Percentiles rank a stretch among this genome's conserved stretches.
Conservation (phyloP, 2,113 vertebrate genomes). For the Albula glossodonta region DNA sequence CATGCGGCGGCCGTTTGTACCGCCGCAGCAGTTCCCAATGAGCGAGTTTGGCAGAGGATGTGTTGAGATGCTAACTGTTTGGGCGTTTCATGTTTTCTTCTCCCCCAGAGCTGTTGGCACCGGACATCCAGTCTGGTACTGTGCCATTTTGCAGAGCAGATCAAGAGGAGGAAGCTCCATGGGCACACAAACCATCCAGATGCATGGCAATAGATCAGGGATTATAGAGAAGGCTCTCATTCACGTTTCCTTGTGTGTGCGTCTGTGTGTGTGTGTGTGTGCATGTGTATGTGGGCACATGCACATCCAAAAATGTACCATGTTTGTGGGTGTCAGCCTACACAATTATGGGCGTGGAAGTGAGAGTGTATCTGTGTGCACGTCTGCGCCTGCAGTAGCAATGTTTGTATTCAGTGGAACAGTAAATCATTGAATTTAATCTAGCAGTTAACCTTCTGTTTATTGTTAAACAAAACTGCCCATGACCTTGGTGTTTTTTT, state of each 20-base stretch:
- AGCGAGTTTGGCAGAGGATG: conserved; percentile 15
- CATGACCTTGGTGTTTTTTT: conserved; percentile 35
- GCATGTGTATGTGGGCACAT: neutral
- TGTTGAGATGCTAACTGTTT: conserved; percentile 2
- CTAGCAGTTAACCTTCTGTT: conserved; percentile 49
- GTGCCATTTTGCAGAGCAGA: conserved; percentile 17
- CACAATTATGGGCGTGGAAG: neutral
- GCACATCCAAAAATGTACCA: no score
- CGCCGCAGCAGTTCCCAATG: neutral
- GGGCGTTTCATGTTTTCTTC: neutral
- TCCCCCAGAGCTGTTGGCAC: neutral
- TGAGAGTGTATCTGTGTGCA: conserved; percentile 1
- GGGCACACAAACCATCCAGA: neutral
- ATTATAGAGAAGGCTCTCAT: neutral
- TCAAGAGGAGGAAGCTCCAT: neutral
- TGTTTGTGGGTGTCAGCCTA: neutral
- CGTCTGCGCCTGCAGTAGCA: neutral
- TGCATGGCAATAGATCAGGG: conserved; percentile 12
- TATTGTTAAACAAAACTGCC: conserved; percentile 43
- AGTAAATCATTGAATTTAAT: conserved; percentile 38
- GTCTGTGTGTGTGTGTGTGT: neutral
- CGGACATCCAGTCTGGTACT: conserved; percentile 2
- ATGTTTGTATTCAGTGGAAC: conserved; percentile 40
- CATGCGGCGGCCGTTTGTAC: neutral
- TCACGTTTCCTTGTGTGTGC: neutral